Conservation (phyloP, 2,113 vertebrate species). For the Ascaphus truei region DNA sequence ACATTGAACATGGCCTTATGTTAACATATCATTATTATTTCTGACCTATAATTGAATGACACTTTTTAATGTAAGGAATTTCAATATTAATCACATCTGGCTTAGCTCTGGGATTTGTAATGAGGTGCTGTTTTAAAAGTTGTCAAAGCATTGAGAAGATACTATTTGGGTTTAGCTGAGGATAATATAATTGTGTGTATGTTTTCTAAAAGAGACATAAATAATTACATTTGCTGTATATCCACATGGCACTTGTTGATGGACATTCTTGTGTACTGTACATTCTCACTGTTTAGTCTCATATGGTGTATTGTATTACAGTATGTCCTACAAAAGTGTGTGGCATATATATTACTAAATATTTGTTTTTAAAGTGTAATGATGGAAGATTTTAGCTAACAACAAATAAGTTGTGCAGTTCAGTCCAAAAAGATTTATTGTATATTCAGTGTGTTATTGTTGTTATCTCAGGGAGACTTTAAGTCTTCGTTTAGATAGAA, state of each 20-base stretch:
- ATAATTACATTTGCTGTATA: constrained; percentile 9
- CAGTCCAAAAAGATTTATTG: background rate
- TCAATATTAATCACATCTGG: constrained; percentile 19
- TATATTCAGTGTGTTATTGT: background rate
- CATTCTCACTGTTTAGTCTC: background rate
- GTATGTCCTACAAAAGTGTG: background rate
- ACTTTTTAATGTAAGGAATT: background rate
- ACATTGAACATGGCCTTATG: background rate
- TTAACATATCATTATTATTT: background rate
- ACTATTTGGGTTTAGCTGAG: constrained; percentile 31
- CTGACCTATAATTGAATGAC: background rate
- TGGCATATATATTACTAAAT: background rate
- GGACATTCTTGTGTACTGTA: constrained; percentile 22
- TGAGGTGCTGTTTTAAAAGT: constrained; percentile 22
- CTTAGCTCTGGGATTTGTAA: constrained; percentile 9
- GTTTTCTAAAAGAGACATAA: constrained; percentile 21
- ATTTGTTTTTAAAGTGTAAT: constrained; percentile 19
- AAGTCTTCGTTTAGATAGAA: background rate
- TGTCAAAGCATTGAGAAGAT: constrained; percentile 9
- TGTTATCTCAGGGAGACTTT: background rate
- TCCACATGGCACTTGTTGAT: background rate
- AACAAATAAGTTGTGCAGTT: background rate
- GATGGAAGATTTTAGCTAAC: constrained; percentile 14
- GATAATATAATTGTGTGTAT: constrained; percentile 22
- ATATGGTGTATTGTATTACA: background rate